phyloP scores from a whole-genome alignment of 2,888 invertebrate genomes.

The Ypsolopha scabrella region DNA sequence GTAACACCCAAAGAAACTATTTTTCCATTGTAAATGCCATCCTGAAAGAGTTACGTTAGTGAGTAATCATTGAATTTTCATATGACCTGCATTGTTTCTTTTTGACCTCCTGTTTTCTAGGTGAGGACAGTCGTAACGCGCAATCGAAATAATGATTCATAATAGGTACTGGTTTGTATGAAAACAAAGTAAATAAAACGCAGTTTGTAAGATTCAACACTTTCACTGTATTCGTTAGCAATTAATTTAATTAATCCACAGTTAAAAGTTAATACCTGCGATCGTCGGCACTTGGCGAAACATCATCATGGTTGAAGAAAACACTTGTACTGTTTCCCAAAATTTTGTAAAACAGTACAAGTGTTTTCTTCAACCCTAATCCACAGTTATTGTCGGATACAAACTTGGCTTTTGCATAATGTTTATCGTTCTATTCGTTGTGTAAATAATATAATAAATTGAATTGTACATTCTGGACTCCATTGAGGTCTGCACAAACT shows the following conservation, averaged over 20 bases:
- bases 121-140: slow-evolving; percentile 33
- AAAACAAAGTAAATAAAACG: neutral
- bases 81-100: slow-evolving; percentile 39
- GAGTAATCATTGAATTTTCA: slow-evolving; percentile 52
- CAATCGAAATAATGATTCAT: slow-evolving; percentile 32
- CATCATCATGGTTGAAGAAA: too few species aligned
- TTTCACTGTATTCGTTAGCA: neutral
- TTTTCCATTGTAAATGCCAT: neutral
- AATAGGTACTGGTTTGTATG: slow-evolving; percentile 10
- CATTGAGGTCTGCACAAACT: too few species aligned
- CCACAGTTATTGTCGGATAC: too few species aligned
- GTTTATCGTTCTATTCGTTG: too few species aligned
- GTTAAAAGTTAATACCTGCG: too few species aligned
- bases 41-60: slow-evolving; percentile 17
- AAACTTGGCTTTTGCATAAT: too few species aligned
- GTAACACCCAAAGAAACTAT: neutral
- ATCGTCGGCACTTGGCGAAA: too few species aligned
- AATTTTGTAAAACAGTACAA: too few species aligned
- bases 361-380: too few species aligned
- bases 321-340: too few species aligned
- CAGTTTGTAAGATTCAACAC: slow-evolving; percentile 1
- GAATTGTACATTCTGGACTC: too few species aligned
- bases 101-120: slow-evolving; percentile 45
- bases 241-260: neutral
- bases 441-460: too few species aligned